phyloP scores from a whole-genome alignment of 2,888 invertebrate genomes.

The Mythimna albipuncta region DNA sequence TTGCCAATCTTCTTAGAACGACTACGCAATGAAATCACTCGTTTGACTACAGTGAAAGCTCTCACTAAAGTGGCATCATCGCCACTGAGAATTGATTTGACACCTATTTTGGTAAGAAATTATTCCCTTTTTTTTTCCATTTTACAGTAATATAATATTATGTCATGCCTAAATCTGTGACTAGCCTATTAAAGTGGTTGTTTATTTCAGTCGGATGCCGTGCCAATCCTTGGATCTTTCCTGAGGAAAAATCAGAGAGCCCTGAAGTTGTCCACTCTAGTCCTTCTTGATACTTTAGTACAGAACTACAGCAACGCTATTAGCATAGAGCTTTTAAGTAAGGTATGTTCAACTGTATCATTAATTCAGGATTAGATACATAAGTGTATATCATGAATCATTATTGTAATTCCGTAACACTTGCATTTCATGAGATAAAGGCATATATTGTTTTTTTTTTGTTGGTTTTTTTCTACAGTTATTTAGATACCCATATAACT shows the following conservation, averaged over 20 bases:
- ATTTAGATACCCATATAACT: neutral
- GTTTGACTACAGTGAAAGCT: conserved; percentile 98
- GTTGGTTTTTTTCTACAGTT: neutral
- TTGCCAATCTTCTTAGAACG: conserved; percentile 98
- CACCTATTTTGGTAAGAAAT: conserved; percentile 93
- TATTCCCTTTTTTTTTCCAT: neutral
- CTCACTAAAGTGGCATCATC: conserved; percentile 98
- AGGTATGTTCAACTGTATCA: conserved; percentile 82
- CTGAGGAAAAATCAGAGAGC: conserved; percentile 99
- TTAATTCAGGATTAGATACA: neutral
- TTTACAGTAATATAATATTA: neutral
- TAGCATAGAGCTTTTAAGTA: conserved; percentile 93
- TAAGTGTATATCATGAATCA: neutral
- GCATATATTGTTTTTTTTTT: neutral
- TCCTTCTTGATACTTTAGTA: conserved; percentile 97
- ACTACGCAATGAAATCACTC: conserved; percentile 98
- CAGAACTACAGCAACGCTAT: conserved; percentile 95
- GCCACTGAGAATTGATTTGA: conserved; percentile 95
- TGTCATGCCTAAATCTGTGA: neutral
- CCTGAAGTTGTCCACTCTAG: conserved; percentile 97
- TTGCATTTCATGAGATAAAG: neutral
- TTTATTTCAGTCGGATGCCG: conserved; percentile 93
- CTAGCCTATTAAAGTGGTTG: neutral
- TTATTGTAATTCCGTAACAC: neutral
- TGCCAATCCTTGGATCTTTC: conserved; percentile 98